Conservation (phyloP, 2,888 invertebrate genomes). For the Timandra comae region DNA sequence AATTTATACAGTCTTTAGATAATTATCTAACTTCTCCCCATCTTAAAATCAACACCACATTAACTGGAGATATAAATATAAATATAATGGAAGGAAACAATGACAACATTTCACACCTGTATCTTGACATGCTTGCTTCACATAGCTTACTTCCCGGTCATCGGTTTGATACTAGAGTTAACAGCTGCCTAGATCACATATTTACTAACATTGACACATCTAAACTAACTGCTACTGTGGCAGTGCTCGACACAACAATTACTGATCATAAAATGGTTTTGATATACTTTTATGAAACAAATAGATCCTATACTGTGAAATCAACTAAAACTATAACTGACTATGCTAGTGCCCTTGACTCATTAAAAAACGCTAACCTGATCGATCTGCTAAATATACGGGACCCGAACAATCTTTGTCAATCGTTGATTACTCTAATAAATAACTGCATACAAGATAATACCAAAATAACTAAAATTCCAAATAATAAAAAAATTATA, state of each 20-base stretch:
- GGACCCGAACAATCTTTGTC: too few species aligned
- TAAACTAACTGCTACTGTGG: not conserved
- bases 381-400: not conserved
- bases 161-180: not conserved
- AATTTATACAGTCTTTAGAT: constrained; percentile 5
- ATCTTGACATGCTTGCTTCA: constrained; percentile 2
- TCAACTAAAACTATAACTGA: not conserved
- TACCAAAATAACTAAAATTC: not conserved
- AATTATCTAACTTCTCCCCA: not conserved
- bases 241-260: not conserved
- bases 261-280: constrained; percentile 1
- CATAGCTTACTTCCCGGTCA: constrained; percentile 1
- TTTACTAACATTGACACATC: not conserved
- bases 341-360: not conserved
- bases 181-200: not conserved
- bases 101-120: constrained; percentile 1
- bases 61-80: constrained; percentile 1
- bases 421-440: too few species aligned
- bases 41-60: not conserved
- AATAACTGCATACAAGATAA: not conserved
- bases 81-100: not conserved
- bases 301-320: not conserved
- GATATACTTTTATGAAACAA: not conserved
- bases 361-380: not conserved
- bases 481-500: not conserved